Evolutionary conservation across 2,113 vertebrate genomes (phyloP).

Genomic region (Engraulis encrasicolus): DNA sequence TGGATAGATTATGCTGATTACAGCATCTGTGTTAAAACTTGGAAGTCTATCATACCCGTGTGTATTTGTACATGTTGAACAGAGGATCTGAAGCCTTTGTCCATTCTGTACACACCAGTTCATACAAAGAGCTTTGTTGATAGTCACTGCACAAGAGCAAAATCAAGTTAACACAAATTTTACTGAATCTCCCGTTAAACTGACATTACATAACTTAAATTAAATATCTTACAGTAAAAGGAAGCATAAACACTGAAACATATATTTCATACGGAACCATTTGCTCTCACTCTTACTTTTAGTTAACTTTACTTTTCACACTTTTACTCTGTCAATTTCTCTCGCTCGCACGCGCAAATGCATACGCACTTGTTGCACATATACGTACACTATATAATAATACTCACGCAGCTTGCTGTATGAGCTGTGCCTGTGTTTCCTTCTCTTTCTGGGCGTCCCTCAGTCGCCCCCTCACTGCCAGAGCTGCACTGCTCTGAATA

Average conservation of each 20-base stretch:
- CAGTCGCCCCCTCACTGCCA: constrained; percentile 72
- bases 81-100: constrained; percentile 67
- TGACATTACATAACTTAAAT: too few species aligned
- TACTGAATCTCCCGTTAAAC: too few species aligned
- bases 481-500: constrained; percentile 69
- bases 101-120: constrained; percentile 62
- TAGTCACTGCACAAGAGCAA: constrained; percentile 32
- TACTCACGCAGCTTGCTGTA: constrained; percentile 71
- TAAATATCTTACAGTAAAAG: too few species aligned
- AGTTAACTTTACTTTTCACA: not conserved
- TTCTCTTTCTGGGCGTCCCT: constrained; percentile 64
- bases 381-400: not conserved
- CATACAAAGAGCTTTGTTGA: constrained; percentile 61
- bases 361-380: not conserved
- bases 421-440: constrained; percentile 66
- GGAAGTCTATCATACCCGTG: constrained; percentile 21
- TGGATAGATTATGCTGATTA: not conserved
- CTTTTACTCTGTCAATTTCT: not conserved
- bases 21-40: not conserved
- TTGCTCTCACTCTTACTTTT: too few species aligned
- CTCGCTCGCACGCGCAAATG: not conserved
- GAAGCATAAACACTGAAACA: too few species aligned
- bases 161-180: not conserved
- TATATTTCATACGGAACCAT: too few species aligned
- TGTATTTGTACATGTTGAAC: constrained; percentile 50